Base-by-base conservation (phyloP, 1,140 invertebrate genomes). In the Drosophila azteca region DNA sequence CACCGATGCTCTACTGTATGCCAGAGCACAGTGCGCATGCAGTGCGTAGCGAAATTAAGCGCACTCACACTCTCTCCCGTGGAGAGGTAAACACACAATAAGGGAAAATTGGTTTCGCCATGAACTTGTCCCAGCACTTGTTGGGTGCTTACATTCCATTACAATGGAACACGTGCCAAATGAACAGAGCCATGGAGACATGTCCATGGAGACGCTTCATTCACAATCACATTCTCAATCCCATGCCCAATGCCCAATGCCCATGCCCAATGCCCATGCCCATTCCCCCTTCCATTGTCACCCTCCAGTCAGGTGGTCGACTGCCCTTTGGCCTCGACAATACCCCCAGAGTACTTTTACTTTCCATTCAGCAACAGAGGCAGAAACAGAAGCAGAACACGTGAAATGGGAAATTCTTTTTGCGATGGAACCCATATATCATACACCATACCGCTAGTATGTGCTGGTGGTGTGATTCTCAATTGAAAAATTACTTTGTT, bases 401-500 rank as follows among this genome's bases (percentile, higher is more conserved):
- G 51, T 53, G 51, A 53, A 45, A 39, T 39, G 11, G 41, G 20
- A 26, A 11, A 50, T 26, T 51, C 26, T 39, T 43, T 51, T 35
- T 35, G 17, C 7, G 15, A n/a, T 45, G 31, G 9, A 49, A 48
- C 44, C 55, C 35, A 55, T 57, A 61, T 66, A 74, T 74, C 41
- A 26, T 15, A 62, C 43, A 49, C 60, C 1, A 20, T 20, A 20
- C 17, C 17, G 17, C 17, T 20, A 20, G 17, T 20, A 20, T 41
- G 77, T 39, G 8, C 11, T 13, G 11, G 11, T 39, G 1, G 11
- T 39, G 35, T 13, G 35, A 11, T 39, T 39, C 72, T 78, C 68
- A 88, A 88, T 88, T 88, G 83, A 83, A 88, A 89, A 82, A 88
- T 88, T 88, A 79, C 79, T 87, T 88, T 87, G 83, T 87, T 88